phyloP scores from a whole-genome alignment of 2,113 vertebrate genomes.

The Thinocorus orbignyianus region DNA sequence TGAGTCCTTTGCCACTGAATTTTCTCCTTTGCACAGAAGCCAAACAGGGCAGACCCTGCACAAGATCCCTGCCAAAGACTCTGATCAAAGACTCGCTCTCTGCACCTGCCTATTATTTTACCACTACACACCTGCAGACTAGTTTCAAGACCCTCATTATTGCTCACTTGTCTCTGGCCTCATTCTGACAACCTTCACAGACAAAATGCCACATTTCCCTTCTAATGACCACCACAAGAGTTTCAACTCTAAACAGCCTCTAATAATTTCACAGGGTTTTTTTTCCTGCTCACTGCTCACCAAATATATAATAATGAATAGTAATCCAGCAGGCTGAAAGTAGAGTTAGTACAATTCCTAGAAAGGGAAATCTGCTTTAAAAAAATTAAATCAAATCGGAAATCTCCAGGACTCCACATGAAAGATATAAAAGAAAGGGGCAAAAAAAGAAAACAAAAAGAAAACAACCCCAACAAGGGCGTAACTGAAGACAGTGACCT shows the following conservation, averaged over 20 bases:
- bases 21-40: not conserved
- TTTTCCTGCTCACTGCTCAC: constrained; percentile 36
- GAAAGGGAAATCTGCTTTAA: constrained; percentile 2
- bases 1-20: not conserved
- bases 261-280: not conserved
- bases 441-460: not conserved
- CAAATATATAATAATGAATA: constrained; percentile 27
- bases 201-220: constrained; percentile 27
- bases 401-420: not conserved
- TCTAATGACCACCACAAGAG: constrained; percentile 36
- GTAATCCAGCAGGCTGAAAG: constrained; percentile 3
- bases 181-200: constrained; percentile 41
- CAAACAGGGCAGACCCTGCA: not conserved
- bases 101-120: constrained; percentile 55
- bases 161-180: constrained; percentile 1
- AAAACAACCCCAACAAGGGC: accelerated
- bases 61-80: constrained; percentile 20
- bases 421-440: not conserved
- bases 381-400: not conserved
- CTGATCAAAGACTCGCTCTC: constrained; percentile 36
- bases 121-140: constrained; percentile 43
- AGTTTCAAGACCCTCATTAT: constrained; percentile 54
- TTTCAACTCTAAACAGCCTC: constrained; percentile 1
- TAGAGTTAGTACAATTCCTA: constrained; percentile 44
- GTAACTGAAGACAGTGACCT: not conserved